These are phyloP conservation scores for Lucinisca nassula DNA, from an alignment of 2,888 invertebrate genomes.

Conservation along the genomic window DNA sequence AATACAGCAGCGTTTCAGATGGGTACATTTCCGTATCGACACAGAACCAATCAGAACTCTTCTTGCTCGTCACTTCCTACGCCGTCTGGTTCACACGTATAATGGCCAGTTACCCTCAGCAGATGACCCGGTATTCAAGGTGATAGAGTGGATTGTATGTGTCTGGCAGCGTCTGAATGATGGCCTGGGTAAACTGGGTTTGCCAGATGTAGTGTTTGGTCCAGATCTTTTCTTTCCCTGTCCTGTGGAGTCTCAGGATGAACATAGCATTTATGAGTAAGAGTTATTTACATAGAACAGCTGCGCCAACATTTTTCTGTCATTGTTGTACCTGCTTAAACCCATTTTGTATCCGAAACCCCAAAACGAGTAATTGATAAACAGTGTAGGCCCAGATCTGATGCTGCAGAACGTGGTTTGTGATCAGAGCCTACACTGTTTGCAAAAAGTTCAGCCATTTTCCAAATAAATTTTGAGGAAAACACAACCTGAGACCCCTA, in stretches of 20 bases:
- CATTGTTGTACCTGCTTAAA: no score
- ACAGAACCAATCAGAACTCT: constrained; percentile 85
- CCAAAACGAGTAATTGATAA: no score
- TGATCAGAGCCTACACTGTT: no score
- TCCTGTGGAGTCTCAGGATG: constrained; percentile 83
- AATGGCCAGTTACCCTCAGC: constrained; percentile 76
- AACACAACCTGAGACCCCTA: no score
- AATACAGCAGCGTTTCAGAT: constrained; percentile 86
- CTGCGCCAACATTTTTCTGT: no score
- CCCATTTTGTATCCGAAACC: no score
- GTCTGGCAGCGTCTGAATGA: constrained; percentile 87
- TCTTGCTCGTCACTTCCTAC: constrained; percentile 84
- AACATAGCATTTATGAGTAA: constrained; percentile 81
- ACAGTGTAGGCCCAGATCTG: no score
- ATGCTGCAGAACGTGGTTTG: no score
- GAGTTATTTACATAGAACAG: constrained; percentile 43
- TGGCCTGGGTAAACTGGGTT: constrained; percentile 84
- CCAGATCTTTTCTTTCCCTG: constrained; percentile 85
- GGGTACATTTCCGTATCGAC: constrained; percentile 86
- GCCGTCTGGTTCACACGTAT: constrained; percentile 81
- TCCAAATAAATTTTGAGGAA: no score
- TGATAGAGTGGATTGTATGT: constrained; percentile 86
- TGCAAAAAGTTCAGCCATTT: no score
- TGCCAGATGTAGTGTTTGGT: constrained; percentile 85
- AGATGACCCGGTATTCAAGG: constrained; percentile 78